Base-by-base conservation (phyloP, 1,140 invertebrate genomes). In the Procambarus virginalis region DNA sequence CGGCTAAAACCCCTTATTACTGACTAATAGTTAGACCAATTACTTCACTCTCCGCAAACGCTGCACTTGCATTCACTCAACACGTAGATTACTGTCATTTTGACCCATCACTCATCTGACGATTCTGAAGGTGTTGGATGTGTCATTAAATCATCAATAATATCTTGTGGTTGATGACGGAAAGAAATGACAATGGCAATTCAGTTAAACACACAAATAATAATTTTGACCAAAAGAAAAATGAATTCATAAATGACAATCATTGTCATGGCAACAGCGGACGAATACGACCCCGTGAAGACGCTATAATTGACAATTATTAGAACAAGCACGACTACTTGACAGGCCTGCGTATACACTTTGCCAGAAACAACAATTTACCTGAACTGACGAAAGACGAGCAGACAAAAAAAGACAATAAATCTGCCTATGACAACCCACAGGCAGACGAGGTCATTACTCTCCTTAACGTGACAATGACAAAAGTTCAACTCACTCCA, bases 1-100 rank as follows among this genome's bases (percentile, higher is more conserved):
- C 49, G 20, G 20, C n/a, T 80, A 80, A 80, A 51, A 8, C 58
- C 78, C 78, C 48, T 3, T 80, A 80, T 80, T 80, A 80, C 78
- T 80, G 49, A 80, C 49, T 58, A 55, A 80, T n/a, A 80, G 49
- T 55, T 80, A 34, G 68, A 73, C 3, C 68, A 73, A 73, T 73
- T 73, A 73, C 68, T 73, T 73, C 64, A 68, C 17, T 68, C 68
- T 73, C n/a, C 68, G 2, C 68, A 8, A 8, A 14, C 68, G 8
- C n/a, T 34, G 8, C 68, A 2, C 68, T 20, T 34, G 10, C n/a
- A 9, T 8, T 55, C 51, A 55, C 51, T 55, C 51, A 8, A 55
- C 51, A 55, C 51, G 51, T 12, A 9, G 51, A 55, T 55, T 55
- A 55, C 12, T 12, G 51, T 55, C 51, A 8, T 12, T 55, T 5